Base-by-base conservation (phyloP, 2,888 invertebrate genomes). In the Oscheius myriophilus region DNA sequence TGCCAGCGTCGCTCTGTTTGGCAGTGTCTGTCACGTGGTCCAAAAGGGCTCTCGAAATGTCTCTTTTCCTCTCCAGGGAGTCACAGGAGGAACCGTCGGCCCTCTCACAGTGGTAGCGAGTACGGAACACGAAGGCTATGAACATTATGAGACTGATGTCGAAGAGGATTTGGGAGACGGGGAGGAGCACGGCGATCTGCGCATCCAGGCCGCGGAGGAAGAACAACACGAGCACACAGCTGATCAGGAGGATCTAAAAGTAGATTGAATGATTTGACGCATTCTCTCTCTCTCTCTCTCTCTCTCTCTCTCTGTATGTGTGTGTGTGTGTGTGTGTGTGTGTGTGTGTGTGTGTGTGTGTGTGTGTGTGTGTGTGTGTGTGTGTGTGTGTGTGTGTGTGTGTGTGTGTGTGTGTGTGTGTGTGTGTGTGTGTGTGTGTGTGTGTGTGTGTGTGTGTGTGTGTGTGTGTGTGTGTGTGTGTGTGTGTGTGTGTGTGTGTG, bases 11-110 rank as follows among this genome's bases (percentile, higher is more conserved):
- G 33, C 55, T 55, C 6, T 68, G 68, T n/a, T 63, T 62, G 6
- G 63, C 53, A 9, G 67, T 67, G 25, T 68, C 63, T 16, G 61
- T 49, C 6, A 68, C 57, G 41, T 68, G 68, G 18, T 68, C 78
- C 26, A 78, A 67, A 25, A 78, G 69, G 1, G 78, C 78, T 33
- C 78, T 55, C 9, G 75, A 75, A 14, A 78, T 78, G 63, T 78
- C 78, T 12, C 78, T 39, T 51, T 78, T 78, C 16, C 78, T 26
- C 51, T 76, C 78, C 18, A 78, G 66, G 3, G 73, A 72, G 39
- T 75, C 63, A n/a, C 75, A 77, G 2, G 76, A 75, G 45, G 73
- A 73, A 11, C 67, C 70, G n/a, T 67, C 57, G 2, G 71, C 73
- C 7, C 67, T 66, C 62, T 74, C 72, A 0, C 65, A 62, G 2